A percentile compares a stretch with the other conserved stretches of the same genome.
phyloP scores from a whole-genome alignment of 2,113 vertebrate genomes.

The Cyprinodon variegatus region DNA sequence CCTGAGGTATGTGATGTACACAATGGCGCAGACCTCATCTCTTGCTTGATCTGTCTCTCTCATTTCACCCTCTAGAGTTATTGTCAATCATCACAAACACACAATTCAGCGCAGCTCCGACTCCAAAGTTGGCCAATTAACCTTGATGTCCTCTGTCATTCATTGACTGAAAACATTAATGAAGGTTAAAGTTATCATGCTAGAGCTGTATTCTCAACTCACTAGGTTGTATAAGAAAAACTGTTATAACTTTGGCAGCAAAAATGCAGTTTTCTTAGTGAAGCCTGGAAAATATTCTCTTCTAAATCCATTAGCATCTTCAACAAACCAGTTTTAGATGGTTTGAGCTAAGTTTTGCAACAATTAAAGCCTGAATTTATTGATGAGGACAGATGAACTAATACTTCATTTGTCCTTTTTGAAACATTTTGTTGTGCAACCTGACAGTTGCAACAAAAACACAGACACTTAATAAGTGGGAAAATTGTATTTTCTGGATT shows the following conservation, averaged over 20 bases:
- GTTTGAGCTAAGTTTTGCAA: neutral
- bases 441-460: too few relatives aligned
- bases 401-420: too few relatives aligned
- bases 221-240: neutral
- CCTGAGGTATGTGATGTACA: conserved; percentile 47
- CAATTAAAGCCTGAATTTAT: too few relatives aligned
- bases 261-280: neutral
- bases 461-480: too few relatives aligned
- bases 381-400: too few relatives aligned
- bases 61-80: conserved; percentile 51
- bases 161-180: conserved; percentile 27
- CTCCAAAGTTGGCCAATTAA: conserved; percentile 58
- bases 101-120: conserved; percentile 52
- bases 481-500: too few relatives aligned
- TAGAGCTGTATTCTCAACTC: neutral
- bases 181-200: conserved; percentile 14
- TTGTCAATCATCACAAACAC: conserved; percentile 63
- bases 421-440: too few relatives aligned
- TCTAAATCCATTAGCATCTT: neutral
- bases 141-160: conserved; percentile 52
- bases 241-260: neutral
- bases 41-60: conserved; percentile 37
- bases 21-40: conserved; percentile 32
- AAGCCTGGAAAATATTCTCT: too few relatives aligned
- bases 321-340: neutral